Evolutionary conservation across 1,140 invertebrate species (phyloP), one percentile per base, ranked within the genome.

Genomic region (Phymastichus coffea): DNA sequence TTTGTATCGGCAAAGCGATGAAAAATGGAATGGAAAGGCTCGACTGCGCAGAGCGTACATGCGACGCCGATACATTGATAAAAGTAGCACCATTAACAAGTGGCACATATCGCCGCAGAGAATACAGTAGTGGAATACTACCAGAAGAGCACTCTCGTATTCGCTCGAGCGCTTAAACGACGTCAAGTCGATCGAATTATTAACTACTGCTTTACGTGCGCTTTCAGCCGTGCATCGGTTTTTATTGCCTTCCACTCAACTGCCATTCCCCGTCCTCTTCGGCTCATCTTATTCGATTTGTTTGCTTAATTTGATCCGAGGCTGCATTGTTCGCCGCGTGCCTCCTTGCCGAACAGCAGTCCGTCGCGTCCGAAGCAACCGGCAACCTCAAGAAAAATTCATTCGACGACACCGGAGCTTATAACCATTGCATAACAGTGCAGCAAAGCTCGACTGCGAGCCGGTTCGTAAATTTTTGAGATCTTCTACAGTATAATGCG

Each of bases 41-140:
- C n/a, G n/a, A n/a, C n/a, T n/a, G n/a, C n/a, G n/a, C n/a, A n/a
- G n/a, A n/a, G n/a, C n/a, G n/a, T n/a, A n/a, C n/a, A n/a, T n/a
- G n/a, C n/a, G n/a, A n/a, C n/a, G n/a, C n/a, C 4, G 43, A 53
- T 38, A 23, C 23, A 46, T 56, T 10, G 22, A 30, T 41, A 47
- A 20, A 46, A 63, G 57, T 61, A 38, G 14, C 37, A 20, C 26
- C 20, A n/a, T n/a, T 57, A 30, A 62, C 44, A 60, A 65, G 15
- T 35, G 20, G 33, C 20, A 15, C 20, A n/a, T n/a, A 38, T 33
- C 33, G 15, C 12, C 40, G 6, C 60, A 61, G 63, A 66, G 62
- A 64, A 69, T 35, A 8, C 17, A 14, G n/a, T n/a, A n/a, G 17
- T 65, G 68, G 63, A 70, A 70, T 66, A 62, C 47, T 68, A 63